These are phyloP conservation scores for Bothrops jararaca DNA, from an alignment of 2,113 vertebrate genomes.

Conservation along the genomic window DNA sequence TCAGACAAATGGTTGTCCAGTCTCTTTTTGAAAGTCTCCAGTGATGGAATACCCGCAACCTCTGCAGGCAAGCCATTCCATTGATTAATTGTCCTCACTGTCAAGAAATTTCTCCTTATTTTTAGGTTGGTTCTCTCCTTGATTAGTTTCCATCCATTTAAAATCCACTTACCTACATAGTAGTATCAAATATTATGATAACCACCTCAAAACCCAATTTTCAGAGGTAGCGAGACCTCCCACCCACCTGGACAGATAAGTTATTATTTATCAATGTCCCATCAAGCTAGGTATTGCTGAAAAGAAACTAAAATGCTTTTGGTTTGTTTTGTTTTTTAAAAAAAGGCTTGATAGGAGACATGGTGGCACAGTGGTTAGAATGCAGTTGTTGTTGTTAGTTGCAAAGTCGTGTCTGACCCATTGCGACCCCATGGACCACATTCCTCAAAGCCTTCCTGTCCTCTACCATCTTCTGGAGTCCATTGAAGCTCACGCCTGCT, in stretches of 20 bases:
- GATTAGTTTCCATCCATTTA: too few relatives aligned
- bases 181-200: not conserved
- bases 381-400: too few relatives aligned
- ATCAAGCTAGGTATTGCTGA: not conserved
- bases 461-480: too few relatives aligned
- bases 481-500: too few relatives aligned
- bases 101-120: too few relatives aligned
- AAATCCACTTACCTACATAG: too few relatives aligned
- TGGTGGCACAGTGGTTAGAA: not conserved
- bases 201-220: not conserved
- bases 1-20: not conserved
- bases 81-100: not conserved
- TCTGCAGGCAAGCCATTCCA: not conserved
- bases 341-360: not conserved
- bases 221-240: not conserved
- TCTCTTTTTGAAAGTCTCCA: not conserved
- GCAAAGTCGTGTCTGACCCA: too few relatives aligned
- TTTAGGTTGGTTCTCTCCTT: too few relatives aligned
- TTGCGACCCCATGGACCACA: rapidly evolving
- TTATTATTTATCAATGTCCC: not conserved
- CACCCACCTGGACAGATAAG: not conserved
- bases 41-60: not conserved
- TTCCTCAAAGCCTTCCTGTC: too few relatives aligned
- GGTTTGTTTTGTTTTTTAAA: not conserved
- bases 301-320: not conserved